A percentile compares a stretch with the other conserved stretches of the same genome.
These are phyloP conservation scores for Oxyruncus cristatus DNA, from an alignment of 2,113 vertebrate genomes.

Conservation along the genomic window DNA sequence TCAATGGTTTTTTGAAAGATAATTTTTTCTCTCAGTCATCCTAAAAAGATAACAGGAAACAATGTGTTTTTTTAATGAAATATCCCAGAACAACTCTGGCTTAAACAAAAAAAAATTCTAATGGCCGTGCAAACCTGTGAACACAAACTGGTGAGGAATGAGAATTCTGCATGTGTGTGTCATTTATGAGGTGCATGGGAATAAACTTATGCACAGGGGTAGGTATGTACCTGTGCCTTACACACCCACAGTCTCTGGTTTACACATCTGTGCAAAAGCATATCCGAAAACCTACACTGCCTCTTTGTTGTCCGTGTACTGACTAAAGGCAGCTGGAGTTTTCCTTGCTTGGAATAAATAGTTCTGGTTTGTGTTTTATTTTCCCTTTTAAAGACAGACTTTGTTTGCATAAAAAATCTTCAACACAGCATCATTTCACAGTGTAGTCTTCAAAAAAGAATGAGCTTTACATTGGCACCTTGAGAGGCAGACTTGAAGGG, in stretches of 20 bases:
- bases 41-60: not conserved
- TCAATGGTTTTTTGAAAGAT: not conserved
- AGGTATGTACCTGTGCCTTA: not conserved
- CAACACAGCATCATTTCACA: not conserved
- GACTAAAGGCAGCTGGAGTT: constrained; percentile 5
- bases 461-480: not conserved
- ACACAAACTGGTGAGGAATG: not conserved
- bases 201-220: not conserved
- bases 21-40: not conserved
- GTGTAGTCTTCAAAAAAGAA: not conserved
- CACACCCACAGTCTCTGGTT: not conserved
- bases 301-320: not conserved
- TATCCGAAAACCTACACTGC: not conserved
- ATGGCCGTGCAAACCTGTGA: not conserved
- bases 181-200: not conserved
- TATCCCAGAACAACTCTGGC: not conserved
- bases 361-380: not conserved
- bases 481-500: not conserved
- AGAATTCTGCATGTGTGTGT: not conserved
- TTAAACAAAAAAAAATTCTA: not conserved
- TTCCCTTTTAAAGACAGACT: not conserved
- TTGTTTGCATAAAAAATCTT: constrained; percentile 12
- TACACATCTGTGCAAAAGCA: not conserved
- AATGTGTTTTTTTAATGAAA: not conserved
- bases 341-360: not conserved